A percentile compares a stretch with the other conserved stretches of the same genome.
Evolutionary conservation across 2,888 invertebrate species (phyloP).

Genomic region (Eurytoma californica): DNA sequence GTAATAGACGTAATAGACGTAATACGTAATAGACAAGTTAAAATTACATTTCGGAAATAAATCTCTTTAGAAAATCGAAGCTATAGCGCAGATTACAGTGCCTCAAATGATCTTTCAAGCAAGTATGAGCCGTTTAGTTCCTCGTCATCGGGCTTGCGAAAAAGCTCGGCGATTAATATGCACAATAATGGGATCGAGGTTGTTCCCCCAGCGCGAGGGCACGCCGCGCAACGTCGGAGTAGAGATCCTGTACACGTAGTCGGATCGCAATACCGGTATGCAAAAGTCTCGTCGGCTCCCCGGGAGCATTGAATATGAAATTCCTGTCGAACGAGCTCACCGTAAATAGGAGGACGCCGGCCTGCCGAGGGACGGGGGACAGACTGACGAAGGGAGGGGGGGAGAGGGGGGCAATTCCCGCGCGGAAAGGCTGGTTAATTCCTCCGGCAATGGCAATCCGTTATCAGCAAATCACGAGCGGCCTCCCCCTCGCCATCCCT

Average conservation of each 20-base stretch:
- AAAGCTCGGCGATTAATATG: no score
- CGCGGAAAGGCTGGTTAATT: conserved; percentile 27
- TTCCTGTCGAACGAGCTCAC: conserved; percentile 20
- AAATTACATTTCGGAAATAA: no score
- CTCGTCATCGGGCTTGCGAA: no score
- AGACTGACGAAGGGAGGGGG: not conserved
- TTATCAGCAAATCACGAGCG: conserved; percentile 36
- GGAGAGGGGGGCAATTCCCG: not conserved
- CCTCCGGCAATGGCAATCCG: conserved; percentile 33
- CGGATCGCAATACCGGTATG: conserved; percentile 11
- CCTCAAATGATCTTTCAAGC: no score
- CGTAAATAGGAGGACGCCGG: not conserved
- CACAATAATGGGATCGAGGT: not conserved
- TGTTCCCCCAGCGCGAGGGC: not conserved
- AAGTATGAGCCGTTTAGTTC: no score
- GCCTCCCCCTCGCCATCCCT: conserved; percentile 23
- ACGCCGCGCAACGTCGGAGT: not conserved
- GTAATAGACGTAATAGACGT: no score
- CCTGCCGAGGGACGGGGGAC: not conserved
- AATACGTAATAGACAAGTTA: no score
- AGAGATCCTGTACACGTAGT: not conserved
- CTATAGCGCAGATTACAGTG: no score
- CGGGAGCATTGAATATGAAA: conserved; percentile 32
- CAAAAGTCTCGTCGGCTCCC: conserved; percentile 27
- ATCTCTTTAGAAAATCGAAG: no score